Evolutionary conservation across 2,797 vertebrate genomes (phyloP).

Genomic region (Tragelaphus oryx): DNA sequence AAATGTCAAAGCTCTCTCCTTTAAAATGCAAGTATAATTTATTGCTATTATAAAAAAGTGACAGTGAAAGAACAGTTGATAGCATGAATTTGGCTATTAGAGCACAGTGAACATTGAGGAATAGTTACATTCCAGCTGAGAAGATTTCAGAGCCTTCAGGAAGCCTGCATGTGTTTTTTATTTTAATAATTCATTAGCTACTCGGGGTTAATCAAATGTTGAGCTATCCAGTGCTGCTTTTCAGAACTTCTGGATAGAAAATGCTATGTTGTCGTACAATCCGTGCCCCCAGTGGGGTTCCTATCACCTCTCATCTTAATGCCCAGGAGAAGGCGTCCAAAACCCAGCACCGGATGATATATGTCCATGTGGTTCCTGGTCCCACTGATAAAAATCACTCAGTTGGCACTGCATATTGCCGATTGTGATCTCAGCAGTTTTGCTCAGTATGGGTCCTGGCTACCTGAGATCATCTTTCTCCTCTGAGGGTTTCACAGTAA

Average conservation of each 20-base stretch:
- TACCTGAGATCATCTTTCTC: slow-evolving; percentile 68
- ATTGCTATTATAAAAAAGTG: slow-evolving; percentile 44
- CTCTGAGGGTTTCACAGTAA: neutral
- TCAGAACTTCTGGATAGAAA: slow-evolving; percentile 43
- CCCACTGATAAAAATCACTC: slow-evolving; percentile 33
- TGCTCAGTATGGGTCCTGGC: slow-evolving; percentile 44
- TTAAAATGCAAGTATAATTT: slow-evolving; percentile 51
- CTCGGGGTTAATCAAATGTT: slow-evolving; percentile 39
- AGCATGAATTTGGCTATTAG: neutral
- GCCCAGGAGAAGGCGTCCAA: neutral
- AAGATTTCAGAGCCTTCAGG: slow-evolving; percentile 4
- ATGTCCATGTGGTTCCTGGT: neutral
- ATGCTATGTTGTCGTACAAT: neutral
- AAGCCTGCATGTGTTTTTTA: slow-evolving; percentile 1
- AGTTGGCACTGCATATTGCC: neutral
- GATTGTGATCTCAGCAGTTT: slow-evolving; percentile 48
- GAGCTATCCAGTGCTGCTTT: neutral
- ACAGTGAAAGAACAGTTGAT: slow-evolving; percentile 10
- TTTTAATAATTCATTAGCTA: slow-evolving; percentile 51
- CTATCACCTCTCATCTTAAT: slow-evolving; percentile 48
- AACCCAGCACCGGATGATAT: neutral
- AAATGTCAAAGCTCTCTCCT: slow-evolving; percentile 49
- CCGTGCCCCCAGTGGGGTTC: neutral
- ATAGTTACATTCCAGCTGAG: slow-evolving; percentile 35
- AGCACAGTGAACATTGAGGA: neutral